These are phyloP conservation scores for Exocentrus adspersus DNA, from an alignment of 2,888 invertebrate species.

Conservation along the genomic window DNA sequence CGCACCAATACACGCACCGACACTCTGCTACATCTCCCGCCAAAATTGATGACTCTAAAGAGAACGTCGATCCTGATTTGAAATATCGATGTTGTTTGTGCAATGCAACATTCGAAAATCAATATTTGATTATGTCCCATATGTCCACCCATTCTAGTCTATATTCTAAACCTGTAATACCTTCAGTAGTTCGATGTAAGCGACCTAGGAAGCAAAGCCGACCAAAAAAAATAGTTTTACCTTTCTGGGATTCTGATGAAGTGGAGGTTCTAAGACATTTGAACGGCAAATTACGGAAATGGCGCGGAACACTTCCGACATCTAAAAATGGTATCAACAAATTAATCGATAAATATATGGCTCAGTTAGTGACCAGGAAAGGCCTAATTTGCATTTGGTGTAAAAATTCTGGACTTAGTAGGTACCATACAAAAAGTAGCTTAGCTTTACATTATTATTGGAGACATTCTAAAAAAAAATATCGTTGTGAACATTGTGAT, in stretches of 20 bases:
- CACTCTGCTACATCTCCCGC: constrained; percentile 65
- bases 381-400: constrained; percentile 59
- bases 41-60: constrained; percentile 61
- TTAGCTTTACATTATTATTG: constrained; percentile 66
- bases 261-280: constrained; percentile 54
- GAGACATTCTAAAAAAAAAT: constrained; percentile 63
- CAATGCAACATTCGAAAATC: constrained; percentile 62
- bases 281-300: constrained; percentile 54
- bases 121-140: constrained; percentile 64
- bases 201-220: constrained; percentile 65
- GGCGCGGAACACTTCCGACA: constrained; percentile 49
- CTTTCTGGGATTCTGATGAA: constrained; percentile 59
- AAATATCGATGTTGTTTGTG: constrained; percentile 65
- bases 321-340: constrained; percentile 48
- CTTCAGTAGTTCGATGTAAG: constrained; percentile 51
- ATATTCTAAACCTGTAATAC: constrained; percentile 50
- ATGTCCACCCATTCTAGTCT: constrained; percentile 64
- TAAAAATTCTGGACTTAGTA: constrained; percentile 58
- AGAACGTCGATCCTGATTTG: constrained; percentile 60
- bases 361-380: constrained; percentile 57
- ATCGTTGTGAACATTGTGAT: constrained; percentile 65
- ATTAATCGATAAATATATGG: constrained; percentile 60
- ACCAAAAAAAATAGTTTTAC: constrained; percentile 64
- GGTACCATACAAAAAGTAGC: constrained; percentile 64
- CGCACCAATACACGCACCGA: constrained; percentile 64